Evolutionary conservation across 2,888 invertebrate genomes (phyloP).

Genomic region (Anthrax anthrax): DNA sequence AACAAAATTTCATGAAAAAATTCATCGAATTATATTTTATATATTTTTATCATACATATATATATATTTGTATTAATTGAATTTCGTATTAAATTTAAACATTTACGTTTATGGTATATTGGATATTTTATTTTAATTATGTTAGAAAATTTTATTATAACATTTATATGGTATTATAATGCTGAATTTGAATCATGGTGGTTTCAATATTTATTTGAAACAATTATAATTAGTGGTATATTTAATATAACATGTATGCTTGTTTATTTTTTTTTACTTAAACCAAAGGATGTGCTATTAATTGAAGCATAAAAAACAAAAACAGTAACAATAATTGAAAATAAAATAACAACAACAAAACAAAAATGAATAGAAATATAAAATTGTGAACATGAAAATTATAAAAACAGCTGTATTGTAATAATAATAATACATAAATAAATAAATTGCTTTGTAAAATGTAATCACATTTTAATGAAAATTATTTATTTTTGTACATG

Average conservation of each 20-base stretch:
- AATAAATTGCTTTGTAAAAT: no score
- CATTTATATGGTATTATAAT: constrained; percentile 50
- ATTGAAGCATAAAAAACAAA: constrained; percentile 20
- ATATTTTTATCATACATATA: constrained; percentile 59
- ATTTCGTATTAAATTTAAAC: constrained; percentile 62
- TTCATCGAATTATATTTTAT: constrained; percentile 44
- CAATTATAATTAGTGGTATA: constrained; percentile 44
- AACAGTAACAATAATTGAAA: no score
- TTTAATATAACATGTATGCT: constrained; percentile 46
- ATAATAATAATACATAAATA: no score
- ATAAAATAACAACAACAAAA: no score
- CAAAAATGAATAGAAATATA: no score
- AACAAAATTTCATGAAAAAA: constrained; percentile 40
- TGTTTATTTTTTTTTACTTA: constrained; percentile 47
- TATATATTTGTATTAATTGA: constrained; percentile 62
- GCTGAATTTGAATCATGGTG: constrained; percentile 51
- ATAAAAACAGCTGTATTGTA: no score
- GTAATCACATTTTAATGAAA: no score
- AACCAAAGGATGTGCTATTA: constrained; percentile 45
- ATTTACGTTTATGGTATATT: constrained; percentile 53
- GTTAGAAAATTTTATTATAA: constrained; percentile 51
- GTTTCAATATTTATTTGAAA: constrained; percentile 49
- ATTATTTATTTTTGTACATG: no score
- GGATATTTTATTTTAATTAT: constrained; percentile 52
- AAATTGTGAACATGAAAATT: no score